Conservation (phyloP, 2,113 vertebrate species). For the Proteles cristata region DNA sequence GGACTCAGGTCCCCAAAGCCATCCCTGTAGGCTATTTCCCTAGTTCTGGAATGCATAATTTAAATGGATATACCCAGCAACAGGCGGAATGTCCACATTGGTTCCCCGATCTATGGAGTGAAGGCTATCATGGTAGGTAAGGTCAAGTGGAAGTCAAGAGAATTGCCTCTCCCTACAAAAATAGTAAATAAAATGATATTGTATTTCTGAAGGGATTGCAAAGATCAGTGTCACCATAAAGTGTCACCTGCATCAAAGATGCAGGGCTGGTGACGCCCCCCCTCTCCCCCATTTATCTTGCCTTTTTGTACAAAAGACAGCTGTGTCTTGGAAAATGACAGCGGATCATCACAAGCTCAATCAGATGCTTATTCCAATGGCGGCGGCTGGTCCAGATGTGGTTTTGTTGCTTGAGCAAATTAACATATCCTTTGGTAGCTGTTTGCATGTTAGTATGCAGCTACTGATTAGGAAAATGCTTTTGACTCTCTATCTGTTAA, state of each 20-base stretch:
- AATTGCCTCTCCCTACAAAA: background rate
- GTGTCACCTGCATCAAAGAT: too few relatives aligned
- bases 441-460: background rate
- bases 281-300: background rate
- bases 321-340: background rate
- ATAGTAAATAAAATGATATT: background rate
- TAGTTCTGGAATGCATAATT: background rate
- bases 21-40: background rate
- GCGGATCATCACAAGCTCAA: background rate
- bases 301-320: background rate
- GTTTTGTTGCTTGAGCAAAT: background rate
- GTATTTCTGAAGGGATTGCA: background rate
- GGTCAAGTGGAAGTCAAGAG: background rate
- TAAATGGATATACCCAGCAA: background rate
- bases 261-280: background rate
- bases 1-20: background rate
- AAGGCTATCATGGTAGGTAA: background rate
- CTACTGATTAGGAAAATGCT: background rate
- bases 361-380: background rate
- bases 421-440: background rate
- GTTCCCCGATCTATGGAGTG: background rate
- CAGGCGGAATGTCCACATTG: background rate
- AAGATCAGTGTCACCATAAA: background rate
- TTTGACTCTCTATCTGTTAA: background rate
- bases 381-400: background rate